Evolutionary conservation across 2,888 invertebrate species (phyloP).

Genomic region (Oscheius myriophilus): DNA sequence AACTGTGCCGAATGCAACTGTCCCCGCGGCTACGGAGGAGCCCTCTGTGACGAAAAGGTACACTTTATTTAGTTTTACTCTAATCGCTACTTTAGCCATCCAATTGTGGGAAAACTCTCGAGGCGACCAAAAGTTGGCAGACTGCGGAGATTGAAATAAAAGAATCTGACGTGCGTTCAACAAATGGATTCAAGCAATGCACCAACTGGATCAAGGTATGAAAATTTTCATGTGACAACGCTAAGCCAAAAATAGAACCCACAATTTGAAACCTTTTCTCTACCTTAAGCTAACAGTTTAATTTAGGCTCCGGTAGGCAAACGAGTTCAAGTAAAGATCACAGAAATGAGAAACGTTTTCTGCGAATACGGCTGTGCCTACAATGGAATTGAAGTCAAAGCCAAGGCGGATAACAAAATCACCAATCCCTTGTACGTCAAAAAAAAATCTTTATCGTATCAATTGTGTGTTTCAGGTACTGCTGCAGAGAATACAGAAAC

Average conservation of each 20-base stretch:
- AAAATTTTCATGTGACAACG: too few species aligned
- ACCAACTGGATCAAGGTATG: slow-evolving; percentile 20
- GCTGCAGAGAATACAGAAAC: too few species aligned
- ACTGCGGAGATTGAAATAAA: slow-evolving; percentile 27
- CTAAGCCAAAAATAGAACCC: too few species aligned
- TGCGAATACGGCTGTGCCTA: too few species aligned
- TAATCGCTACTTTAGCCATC: background rate
- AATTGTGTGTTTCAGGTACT: background rate
- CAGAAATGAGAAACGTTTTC: too few species aligned
- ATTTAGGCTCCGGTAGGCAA: too few species aligned
- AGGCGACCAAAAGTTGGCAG: slow-evolving; percentile 38
- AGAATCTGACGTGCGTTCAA: slow-evolving; percentile 20
- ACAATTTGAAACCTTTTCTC: too few species aligned
- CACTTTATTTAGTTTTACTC: too few species aligned
- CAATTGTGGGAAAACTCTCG: slow-evolving; percentile 42
- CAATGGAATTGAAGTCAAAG: slow-evolving; percentile 1
- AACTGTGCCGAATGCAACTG: slow-evolving; percentile 43
- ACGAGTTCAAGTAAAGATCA: too few species aligned
- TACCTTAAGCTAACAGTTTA: too few species aligned
- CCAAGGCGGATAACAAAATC: background rate
- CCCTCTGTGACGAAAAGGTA: slow-evolving; percentile 44
- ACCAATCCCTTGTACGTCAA: slow-evolving; percentile 3
- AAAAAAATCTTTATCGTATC: background rate
- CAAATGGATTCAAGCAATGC: slow-evolving; percentile 29
- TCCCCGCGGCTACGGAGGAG: slow-evolving; percentile 46